Evolutionary conservation across 1,140 invertebrate species (phyloP).

Genomic region (Formica exsecta): DNA sequence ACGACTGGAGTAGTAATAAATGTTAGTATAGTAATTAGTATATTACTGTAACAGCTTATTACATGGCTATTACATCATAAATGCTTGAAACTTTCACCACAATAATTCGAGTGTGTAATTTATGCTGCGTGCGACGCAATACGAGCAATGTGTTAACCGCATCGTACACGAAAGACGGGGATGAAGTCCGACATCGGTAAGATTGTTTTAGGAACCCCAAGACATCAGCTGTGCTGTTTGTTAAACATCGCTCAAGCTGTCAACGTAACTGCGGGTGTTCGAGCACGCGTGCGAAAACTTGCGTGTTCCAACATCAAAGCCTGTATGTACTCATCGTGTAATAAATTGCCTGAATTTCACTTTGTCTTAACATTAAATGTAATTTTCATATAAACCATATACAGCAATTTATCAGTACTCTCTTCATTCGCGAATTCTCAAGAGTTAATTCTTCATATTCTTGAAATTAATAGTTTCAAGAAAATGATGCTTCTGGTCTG

Average conservation of each 20-base stretch:
- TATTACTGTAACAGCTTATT: background rate
- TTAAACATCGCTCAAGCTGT: slow-evolving; percentile 80
- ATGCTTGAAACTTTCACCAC: background rate
- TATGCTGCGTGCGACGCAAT: background rate
- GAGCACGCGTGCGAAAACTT: slow-evolving; percentile 26
- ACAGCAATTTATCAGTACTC: background rate
- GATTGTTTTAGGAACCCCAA: slow-evolving; percentile 71
- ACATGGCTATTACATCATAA: background rate
- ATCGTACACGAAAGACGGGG: slow-evolving; percentile 68
- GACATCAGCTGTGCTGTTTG: slow-evolving; percentile 77
- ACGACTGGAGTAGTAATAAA: background rate
- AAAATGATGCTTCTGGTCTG: no score
- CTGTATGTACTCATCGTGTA: background rate
- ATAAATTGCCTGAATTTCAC: slow-evolving; percentile 25
- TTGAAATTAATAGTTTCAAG: no score
- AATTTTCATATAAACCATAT: background rate
- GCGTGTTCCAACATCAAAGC: slow-evolving; percentile 15
- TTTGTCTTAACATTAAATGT: slow-evolving; percentile 20
- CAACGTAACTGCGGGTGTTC: slow-evolving; percentile 61
- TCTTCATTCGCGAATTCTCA: background rate
- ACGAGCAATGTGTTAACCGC: slow-evolving; percentile 1
- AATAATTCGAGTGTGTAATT: slow-evolving; percentile 30
- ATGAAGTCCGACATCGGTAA: slow-evolving; percentile 72
- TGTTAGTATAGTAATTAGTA: background rate
- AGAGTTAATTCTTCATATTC: background rate